Conservation (phyloP, 2,888 invertebrate genomes). For the Belgica antarctica region DNA sequence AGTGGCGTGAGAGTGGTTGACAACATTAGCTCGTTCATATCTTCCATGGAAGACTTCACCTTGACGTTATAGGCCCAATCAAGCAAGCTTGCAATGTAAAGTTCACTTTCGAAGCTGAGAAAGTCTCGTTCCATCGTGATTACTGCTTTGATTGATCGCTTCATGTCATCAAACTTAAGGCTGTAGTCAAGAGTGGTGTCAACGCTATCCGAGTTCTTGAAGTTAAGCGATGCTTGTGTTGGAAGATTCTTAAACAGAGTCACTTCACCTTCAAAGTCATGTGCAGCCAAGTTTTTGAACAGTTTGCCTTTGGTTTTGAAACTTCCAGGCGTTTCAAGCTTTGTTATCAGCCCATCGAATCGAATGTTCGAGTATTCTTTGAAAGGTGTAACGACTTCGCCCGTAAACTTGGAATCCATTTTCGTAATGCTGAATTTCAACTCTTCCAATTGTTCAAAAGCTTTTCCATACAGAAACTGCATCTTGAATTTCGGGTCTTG, state of each 20-base stretch:
- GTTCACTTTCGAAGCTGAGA: conserved; percentile 35
- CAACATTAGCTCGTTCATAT: conserved; percentile 14
- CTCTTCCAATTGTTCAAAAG: neutral
- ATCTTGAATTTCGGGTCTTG: conserved; percentile 4
- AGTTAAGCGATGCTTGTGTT: conserved; percentile 51
- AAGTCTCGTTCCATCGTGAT: neutral
- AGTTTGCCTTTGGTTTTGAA: conserved; percentile 55
- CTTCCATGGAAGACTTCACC: conserved; percentile 4
- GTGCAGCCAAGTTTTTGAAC: conserved; percentile 54
- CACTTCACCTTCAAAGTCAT: conserved; percentile 54
- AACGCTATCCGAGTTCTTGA: conserved; percentile 48
- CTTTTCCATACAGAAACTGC: conserved; percentile 1
- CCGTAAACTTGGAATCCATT: neutral
- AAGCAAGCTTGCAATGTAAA: conserved; percentile 13
- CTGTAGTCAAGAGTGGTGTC: conserved; percentile 46
- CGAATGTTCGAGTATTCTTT: conserved; percentile 51
- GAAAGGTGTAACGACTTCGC: conserved; percentile 53
- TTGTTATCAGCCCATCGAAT: conserved; percentile 51
- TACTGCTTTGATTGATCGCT: conserved; percentile 20
- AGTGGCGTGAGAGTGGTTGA: conserved; percentile 27
- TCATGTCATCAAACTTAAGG: conserved; percentile 7
- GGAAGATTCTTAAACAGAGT: conserved; percentile 54
- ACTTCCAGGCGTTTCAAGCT: conserved; percentile 46
- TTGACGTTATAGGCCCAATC: conserved; percentile 43
- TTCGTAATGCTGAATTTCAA: conserved; percentile 21